Base-by-base conservation (phyloP, 2,888 invertebrate species). In the Acanthosepion pharaonis region DNA sequence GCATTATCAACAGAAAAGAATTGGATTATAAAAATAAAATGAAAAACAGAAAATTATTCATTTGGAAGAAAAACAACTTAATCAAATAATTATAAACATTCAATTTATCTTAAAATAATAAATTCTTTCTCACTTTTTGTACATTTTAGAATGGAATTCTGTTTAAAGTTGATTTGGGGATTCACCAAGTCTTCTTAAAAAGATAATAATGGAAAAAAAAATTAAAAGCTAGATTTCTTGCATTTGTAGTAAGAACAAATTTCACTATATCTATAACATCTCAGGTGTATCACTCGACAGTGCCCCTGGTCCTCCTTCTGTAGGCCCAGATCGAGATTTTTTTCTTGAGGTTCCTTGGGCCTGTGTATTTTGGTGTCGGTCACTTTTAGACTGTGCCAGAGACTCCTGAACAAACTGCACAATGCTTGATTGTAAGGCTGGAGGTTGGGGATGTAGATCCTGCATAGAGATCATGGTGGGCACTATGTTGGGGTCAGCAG, bases 401-500 rank as follows among this genome's bases (percentile, higher is more conserved):
- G 91, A 42, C n/a, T 91, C 92, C 23, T 92, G 93, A 33, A 93
- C 93, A 51, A 93, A 93, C 5, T 93, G 93, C 15, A 93, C 25
- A 23, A 93, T 25, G 48, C 51, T 51, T 18, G 93, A 93, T 93
- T 93, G 93, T 28, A n/a, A 20, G 9, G 93, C 49, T 53, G 8
- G 51, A 3, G 93, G 53, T 28, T 93, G 92, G 5, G 92, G 92
- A 15, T 92, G 93, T 23, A 93, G 53, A 48, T 93, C 93, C 28
- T 93, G 93, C 93, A 93, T 93, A 25, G 93, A 93, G 28, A 93
- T 93, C 93, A 93, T 93, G n/a, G 93, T 93, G n/a, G 93, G 93
- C 28, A 93, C 93, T 53, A n/a, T 15, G 18, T 49, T 93, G 53
- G 92, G 51, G 53, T 93, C 93, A 53, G 93, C 25, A 3, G 93